phyloP scores from a whole-genome alignment of 2,797 vertebrate genomes.

The Sphaeramia orbicularis region DNA sequence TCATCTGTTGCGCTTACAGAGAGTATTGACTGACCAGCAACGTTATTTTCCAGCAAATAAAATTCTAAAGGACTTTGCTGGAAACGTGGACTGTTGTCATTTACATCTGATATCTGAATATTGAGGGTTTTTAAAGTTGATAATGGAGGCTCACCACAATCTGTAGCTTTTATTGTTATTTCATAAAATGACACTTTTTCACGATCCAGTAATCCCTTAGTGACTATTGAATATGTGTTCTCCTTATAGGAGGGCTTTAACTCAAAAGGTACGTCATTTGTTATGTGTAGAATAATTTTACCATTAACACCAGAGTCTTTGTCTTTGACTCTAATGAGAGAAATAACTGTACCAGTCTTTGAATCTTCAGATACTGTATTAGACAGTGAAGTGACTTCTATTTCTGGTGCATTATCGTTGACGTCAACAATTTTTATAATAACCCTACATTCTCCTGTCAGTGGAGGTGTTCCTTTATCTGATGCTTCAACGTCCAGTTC shows the following conservation, averaged over 20 bases:
- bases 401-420: constrained; percentile 86
- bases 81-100: constrained; percentile 69
- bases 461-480: constrained; percentile 75
- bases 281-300: constrained; percentile 74
- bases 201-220: constrained; percentile 72
- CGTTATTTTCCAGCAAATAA: constrained; percentile 71
- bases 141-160: constrained; percentile 61
- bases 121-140: constrained; percentile 42
- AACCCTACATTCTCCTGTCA: constrained; percentile 80
- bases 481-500: constrained; percentile 84
- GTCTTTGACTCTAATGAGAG: constrained; percentile 79
- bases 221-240: constrained; percentile 81
- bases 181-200: constrained; percentile 73
- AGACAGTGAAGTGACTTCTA: constrained; percentile 84
- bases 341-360: constrained; percentile 77
- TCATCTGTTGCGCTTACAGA: constrained; percentile 61
- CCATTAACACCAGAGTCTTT: constrained; percentile 80
- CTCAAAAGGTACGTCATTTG: constrained; percentile 51
- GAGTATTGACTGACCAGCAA: constrained; percentile 57
- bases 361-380: constrained; percentile 73
- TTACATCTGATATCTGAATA: constrained; percentile 62
- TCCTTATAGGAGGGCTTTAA: too few relatives aligned
- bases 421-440: constrained; percentile 82
- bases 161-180: constrained; percentile 68
- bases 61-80: constrained; percentile 41